phyloP scores from a whole-genome alignment of 1,140 invertebrate genomes.

The Neodiprion fabricii region DNA sequence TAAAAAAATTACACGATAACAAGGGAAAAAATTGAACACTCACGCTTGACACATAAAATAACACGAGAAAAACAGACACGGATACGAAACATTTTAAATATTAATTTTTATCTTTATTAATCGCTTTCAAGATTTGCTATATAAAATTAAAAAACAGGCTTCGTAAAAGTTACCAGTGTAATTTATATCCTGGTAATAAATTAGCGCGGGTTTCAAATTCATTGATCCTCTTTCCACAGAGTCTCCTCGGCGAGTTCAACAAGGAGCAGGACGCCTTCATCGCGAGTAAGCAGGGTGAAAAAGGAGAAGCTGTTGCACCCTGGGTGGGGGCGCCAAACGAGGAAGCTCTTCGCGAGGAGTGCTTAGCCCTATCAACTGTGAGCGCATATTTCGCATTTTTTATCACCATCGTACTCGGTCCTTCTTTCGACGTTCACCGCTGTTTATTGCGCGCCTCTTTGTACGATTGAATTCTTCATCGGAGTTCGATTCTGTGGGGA shows the following conservation, averaged over 20 bases:
- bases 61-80: too few relatives aligned
- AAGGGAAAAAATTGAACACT: too few relatives aligned
- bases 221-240: conserved; percentile 68
- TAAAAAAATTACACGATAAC: too few relatives aligned
- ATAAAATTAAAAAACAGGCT: too few relatives aligned
- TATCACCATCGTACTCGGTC: not conserved
- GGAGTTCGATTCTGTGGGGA: not conserved
- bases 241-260: conserved; percentile 93
- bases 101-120: too few relatives aligned
- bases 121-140: too few relatives aligned
- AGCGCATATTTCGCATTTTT: conserved; percentile 41
- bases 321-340: conserved; percentile 93
- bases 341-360: conserved; percentile 90
- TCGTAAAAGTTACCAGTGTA: too few relatives aligned
- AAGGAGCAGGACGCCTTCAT: conserved; percentile 96
- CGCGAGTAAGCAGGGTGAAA: conserved; percentile 79
- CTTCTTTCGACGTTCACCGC: too few relatives aligned
- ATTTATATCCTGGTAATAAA: too few relatives aligned
- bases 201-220: too few relatives aligned
- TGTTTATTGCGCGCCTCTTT: not conserved
- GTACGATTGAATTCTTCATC: not conserved
- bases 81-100: too few relatives aligned
- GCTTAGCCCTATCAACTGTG: conserved; percentile 89
- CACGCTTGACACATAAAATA: too few relatives aligned
- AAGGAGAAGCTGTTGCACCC: conserved; percentile 82